Base-by-base conservation (phyloP, 2,797 vertebrate species). In the Sciaenops ocellatus region DNA sequence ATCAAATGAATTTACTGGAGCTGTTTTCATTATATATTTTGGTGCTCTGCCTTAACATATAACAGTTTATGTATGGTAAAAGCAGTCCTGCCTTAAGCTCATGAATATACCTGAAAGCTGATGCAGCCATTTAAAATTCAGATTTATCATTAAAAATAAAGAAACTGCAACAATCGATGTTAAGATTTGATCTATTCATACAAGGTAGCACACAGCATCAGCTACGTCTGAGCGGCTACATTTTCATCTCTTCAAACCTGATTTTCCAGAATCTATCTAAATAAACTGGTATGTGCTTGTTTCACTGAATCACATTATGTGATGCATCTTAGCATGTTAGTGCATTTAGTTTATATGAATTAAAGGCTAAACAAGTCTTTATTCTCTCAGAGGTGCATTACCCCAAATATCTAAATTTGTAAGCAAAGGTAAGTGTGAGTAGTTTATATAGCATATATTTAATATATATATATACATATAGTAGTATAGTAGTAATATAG, bases 1-100 rank as follows among this genome's bases (percentile, higher is more conserved):
- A 65, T 80, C 79, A 75, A 63, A 71, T 82, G 16, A 79, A 79
- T 76, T 76, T 56, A 72, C 76, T 18, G 59, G 15, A 34, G 79
- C 59, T 71, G 56, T 67, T 86, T 71, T 64, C 51, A 61, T 73
- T 63, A 57, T n/a, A 24, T 17, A 46, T 52, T 50, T 26, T 44
- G 48, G 50, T 50, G 44, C 24, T 67, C 72, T 24, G 11, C 61
- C 24, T 9, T 9, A 28, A 48, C 47, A 57, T 28, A 28, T 17
- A 34, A 59, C 48, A 52, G 24, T 12, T 38, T 38, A 9, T 26
- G 18, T 24, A 28, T 24, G 59, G 46, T 75, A 54, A 55, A 38
- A 69, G 26, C n/a, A 77, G 50, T 30, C 13, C 15, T 26, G 15
- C 50, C 18, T 67, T 52, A 47, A 72, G 50, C 34, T 66, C 61